Percentiles rank a stretch among this genome's conserved stretches.
Conservation (phyloP, 2,888 invertebrate species). For the Romanomermis culicivorax region DNA sequence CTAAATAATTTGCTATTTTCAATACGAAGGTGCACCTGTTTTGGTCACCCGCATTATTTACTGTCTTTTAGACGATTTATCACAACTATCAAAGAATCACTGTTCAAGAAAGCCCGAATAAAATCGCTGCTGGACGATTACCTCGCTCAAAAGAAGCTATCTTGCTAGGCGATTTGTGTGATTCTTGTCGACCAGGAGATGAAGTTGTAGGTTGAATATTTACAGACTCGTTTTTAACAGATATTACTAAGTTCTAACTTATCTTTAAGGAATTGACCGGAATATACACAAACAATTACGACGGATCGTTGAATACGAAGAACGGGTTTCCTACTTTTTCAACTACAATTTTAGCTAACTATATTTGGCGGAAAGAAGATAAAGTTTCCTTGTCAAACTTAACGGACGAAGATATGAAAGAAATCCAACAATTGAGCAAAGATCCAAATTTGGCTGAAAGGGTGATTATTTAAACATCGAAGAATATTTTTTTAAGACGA, state of each 20-base stretch:
- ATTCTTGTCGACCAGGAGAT: slow-evolving; percentile 91
- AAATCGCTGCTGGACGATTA: slow-evolving; percentile 86
- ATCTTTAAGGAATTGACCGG: slow-evolving; percentile 42
- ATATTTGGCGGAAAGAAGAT: slow-evolving; percentile 75
- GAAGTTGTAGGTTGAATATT: slow-evolving; percentile 65
- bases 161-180: slow-evolving; percentile 76
- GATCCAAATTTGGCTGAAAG: slow-evolving; percentile 23
- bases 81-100: slow-evolving; percentile 95
- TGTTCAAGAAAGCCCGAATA: slow-evolving; percentile 89
- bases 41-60: too few relatives aligned
- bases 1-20: too few relatives aligned
- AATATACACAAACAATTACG: slow-evolving; percentile 89
- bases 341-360: slow-evolving; percentile 86
- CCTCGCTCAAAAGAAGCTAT: slow-evolving; percentile 93
- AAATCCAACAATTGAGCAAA: slow-evolving; percentile 23
- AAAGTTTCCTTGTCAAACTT: slow-evolving; percentile 73
- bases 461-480: neutral
- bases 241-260: too few relatives aligned
- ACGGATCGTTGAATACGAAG: slow-evolving; percentile 81
- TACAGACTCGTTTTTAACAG: neutral
- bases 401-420: slow-evolving; percentile 72
- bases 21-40: too few relatives aligned
- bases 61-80: slow-evolving; percentile 58
- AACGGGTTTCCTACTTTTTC: slow-evolving; percentile 88
- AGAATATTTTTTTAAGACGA: neutral